Evolutionary conservation across 2,113 vertebrate genomes (phyloP), one percentile per base, ranked within the genome.

Genomic region (Trogon melanurus): DNA sequence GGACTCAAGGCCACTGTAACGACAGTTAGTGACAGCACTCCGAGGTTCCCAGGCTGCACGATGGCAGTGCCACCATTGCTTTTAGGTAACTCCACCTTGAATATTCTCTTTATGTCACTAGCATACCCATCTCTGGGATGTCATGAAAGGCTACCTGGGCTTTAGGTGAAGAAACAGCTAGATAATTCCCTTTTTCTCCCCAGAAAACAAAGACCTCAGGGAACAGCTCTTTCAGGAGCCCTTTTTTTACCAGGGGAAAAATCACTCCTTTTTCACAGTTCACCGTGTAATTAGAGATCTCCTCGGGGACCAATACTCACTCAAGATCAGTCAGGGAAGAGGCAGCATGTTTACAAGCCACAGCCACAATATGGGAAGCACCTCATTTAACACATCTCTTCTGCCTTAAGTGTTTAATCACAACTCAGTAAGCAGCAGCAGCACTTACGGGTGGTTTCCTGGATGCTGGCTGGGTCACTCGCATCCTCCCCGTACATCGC

Each of bases 401-500:
- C 53, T 21, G 69, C 82, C 27, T 30, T 26, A 30, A 48, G n/a
- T 5, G 41, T 64, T 91, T 61, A 61, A 65, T 50, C 44, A 41
- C 53, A 57, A 4, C 11, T 36, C 71, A 79, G 36, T 11, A 29
- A 82, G 51, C 62, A 76, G 75, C 25, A 72, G 75, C 48, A 76
- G 27, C 56, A 96, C 98, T 98, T 97, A 99, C 99, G 5, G 38
- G 99, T 99, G 84, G 98, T 98, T 89, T 98, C 98, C 4, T 97
- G 97, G 88, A 99, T 96, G 36, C 98, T 98, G 92, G 97, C 98
- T 3, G 99, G 98, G 48, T 99, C 98, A 2, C 99, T 99, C 36
- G 98, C 98, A 20, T 99, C 99, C 11, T 99, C 98, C 13, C 99
- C 99, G 2, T 98, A 98, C 89, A 99, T 97, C 0, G 98, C 98